Evolutionary conservation across 1,140 invertebrate species (phyloP), one percentile per base, ranked within the genome.

Genomic region (Panonychus citri): DNA sequence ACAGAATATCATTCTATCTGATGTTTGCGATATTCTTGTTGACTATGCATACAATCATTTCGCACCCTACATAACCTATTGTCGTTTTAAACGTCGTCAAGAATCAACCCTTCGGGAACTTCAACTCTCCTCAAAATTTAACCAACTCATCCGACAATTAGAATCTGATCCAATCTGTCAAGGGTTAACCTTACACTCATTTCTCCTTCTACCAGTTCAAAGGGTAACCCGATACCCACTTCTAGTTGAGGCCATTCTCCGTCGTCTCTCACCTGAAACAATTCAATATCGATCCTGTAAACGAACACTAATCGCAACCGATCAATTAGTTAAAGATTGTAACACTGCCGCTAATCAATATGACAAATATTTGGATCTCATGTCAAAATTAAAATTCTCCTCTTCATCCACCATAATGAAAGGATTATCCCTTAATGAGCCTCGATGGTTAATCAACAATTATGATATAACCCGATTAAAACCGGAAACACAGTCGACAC

Each of bases 191-290:
- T 75, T 96, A 62, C 82, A 87, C 68, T 94, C 88, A 49, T 95
- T 95, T 70, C 74, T 95, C 56, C 84, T 95, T 81, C 73, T 95
- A 62, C 91, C 90, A n/a, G 93, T 95, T 87, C 90, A 96, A 71
- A 74, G 91, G 57, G 82, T 94, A 51, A 95, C 89, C 0, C 77
- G 90, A 48, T 75, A 93, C 66, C 90, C 90, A n/a, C 75, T 95
- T 49, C 75, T 96, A 40, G 73, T 91, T 34, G 87, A 91, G 68
- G 87, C 89, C 1, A 81, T 95, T 60, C 77, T 89, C 57, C 81
- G 83, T 62, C 77, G 85, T 65, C 70, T 91, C 40, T 66, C 72
- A 26, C 61, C 66, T 4, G 66, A 61, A 28, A 68, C 69, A 39
- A 70, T 76, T 24, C 81, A 88, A 67, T 82, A 84, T 70, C 72